Conservation (phyloP, 1,140 invertebrate species). For the Drosophila ambigua region DNA sequence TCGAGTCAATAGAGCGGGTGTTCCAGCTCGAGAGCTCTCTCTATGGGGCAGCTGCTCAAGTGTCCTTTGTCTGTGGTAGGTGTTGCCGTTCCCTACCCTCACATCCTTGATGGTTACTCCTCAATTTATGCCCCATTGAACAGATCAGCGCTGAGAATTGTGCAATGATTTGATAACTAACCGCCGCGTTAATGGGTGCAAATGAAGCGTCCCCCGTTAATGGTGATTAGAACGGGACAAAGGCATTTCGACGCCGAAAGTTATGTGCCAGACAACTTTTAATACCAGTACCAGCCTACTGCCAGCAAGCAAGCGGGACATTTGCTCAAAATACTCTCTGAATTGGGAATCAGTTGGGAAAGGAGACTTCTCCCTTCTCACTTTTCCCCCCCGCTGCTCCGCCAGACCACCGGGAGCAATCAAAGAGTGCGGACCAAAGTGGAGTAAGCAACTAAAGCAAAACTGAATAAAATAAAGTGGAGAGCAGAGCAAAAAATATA, state of each 20-base stretch:
- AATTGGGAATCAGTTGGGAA: slow-evolving; percentile 8
- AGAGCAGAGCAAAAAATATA: slow-evolving; percentile 19
- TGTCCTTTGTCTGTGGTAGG: slow-evolving; percentile 39
- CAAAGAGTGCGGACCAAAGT: slow-evolving; percentile 5
- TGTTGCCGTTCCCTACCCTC: slow-evolving; percentile 31
- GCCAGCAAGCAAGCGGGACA: too few species aligned
- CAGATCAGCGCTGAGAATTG: slow-evolving; percentile 47
- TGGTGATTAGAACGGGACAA: slow-evolving; percentile 9
- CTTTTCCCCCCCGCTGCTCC: slow-evolving; percentile 3
- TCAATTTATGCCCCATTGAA: slow-evolving; percentile 65
- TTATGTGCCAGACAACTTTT: too few species aligned
- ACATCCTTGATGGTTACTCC: slow-evolving; percentile 38
- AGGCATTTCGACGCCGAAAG: background rate
- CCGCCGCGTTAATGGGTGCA: slow-evolving; percentile 54
- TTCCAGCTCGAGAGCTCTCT: slow-evolving; percentile 1
- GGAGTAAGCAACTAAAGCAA: slow-evolving; percentile 22
- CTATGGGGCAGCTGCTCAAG: slow-evolving; percentile 39
- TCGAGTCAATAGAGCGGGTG: slow-evolving; percentile 38
- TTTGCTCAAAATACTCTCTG: background rate
- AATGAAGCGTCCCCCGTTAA: slow-evolving; percentile 38
- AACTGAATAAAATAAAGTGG: background rate
- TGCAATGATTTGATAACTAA: slow-evolving; percentile 44
- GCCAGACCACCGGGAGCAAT: slow-evolving; percentile 4
- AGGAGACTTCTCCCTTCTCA: background rate
- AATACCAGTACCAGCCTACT: too few species aligned